Base-by-base conservation (phyloP, 1,140 invertebrate species). In the Pentalonia nigronervosa region DNA sequence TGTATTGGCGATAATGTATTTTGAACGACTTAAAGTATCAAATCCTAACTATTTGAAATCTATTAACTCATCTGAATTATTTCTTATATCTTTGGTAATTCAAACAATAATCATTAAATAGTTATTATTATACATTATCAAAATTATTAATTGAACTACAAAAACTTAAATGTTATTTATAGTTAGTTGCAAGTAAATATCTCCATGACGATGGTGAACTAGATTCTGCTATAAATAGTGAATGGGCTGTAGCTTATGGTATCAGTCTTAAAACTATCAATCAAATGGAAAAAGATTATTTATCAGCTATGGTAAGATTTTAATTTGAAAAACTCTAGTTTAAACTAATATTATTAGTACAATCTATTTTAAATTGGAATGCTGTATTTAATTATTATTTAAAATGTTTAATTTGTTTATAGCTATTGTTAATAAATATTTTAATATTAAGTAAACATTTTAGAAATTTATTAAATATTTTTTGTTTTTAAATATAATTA, bases 121-220 rank as follows among this genome's bases (percentile, higher is more conserved):
- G 30, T n/a, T 76, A n/a, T 67, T 67, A 30, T 67, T 67, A 30
- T 67, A 14, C 4, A n/a, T n/a, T 14, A 30, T 67, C 17, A 67
- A 67, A 67, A 14, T n/a, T 14, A 67, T 76, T n/a, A 67, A 67
- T 67, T n/a, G 14, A 30, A 67, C 25, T 6, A 4, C 3, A 67
- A 30, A 41, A 41, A 83, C 9, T 94, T 94, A 94, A 94, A 94
- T 94, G 94, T 95, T 96, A 20, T 53, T 53, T 56, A 25, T 89
- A 99, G 98, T 97, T 99, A 97, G 97, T 99, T 94, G 98, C 98
- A 48, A 98, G 98, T 94, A 99, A 99, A 96, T 99, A 98, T 95
- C 96, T 99, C 94, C 97, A 98, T 95, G 98, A 99, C 95, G 97
- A 98, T 95, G 98, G 98, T 90, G 97, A 98, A 95, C 97, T 98